Percentiles rank a stretch among this genome's conserved stretches.
phyloP scores from a whole-genome alignment of 2,888 invertebrate genomes.

The Lydus trimaculatus region DNA sequence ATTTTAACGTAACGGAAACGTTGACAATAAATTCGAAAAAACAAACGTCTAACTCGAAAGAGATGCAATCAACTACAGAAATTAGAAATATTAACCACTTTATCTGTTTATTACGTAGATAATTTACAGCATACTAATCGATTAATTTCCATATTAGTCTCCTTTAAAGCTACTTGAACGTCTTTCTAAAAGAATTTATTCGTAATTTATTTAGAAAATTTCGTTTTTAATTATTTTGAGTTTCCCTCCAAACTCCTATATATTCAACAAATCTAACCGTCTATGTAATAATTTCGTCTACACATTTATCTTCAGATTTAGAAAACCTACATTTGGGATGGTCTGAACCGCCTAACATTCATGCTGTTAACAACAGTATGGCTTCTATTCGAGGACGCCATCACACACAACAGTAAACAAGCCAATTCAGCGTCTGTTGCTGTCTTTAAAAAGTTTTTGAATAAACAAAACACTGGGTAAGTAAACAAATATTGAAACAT shows the following conservation, averaged over 20 bases:
- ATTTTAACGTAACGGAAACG: background rate
- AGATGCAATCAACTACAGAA: background rate
- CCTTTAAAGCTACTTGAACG: background rate
- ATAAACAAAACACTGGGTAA: conserved; percentile 44
- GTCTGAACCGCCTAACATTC: conserved; percentile 34
- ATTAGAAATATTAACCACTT: too few relatives aligned
- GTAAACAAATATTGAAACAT: conserved; percentile 45
- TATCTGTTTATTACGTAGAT: too few relatives aligned
- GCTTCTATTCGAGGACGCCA: conserved; percentile 50
- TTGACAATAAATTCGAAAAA: background rate
- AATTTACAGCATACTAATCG: background rate
- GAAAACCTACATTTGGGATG: conserved; percentile 32
- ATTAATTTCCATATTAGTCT: background rate
- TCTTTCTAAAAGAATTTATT: background rate
- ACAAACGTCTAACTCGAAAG: background rate
- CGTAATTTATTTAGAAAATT: too few relatives aligned
- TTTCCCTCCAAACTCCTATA: conserved; percentile 38
- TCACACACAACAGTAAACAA: conserved; percentile 46
- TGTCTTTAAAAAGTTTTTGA: conserved; percentile 31
- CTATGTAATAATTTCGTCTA: too few relatives aligned
- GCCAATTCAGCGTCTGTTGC: conserved; percentile 43
- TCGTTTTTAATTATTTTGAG: conserved; percentile 33
- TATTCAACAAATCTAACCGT: conserved; percentile 23
- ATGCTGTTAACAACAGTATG: conserved; percentile 33
- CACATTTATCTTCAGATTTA: too few relatives aligned